Conservation (phyloP, 1,140 invertebrate genomes). For the Diachasmimorpha longicaudata region DNA sequence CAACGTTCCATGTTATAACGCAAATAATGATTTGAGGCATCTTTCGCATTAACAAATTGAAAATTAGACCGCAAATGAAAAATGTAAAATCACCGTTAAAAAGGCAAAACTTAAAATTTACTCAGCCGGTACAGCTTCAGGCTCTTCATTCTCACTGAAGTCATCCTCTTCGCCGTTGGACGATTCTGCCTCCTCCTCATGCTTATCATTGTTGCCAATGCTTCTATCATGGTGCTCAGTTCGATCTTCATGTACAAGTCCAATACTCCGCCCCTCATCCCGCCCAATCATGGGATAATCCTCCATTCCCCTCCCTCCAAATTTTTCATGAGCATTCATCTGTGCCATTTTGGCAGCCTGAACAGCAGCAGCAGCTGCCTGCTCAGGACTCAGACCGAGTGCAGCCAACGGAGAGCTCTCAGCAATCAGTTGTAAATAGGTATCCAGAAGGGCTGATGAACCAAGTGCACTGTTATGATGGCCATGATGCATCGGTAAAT, state of each 20-base stretch:
- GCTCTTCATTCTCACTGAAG: constrained; percentile 55
- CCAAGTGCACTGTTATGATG: constrained; percentile 63
- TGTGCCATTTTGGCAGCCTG: constrained; percentile 75
- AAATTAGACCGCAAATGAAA: neutral
- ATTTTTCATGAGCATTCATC: constrained; percentile 69
- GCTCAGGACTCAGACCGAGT: constrained; percentile 64
- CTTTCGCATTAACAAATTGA: neutral
- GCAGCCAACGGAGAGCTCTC: constrained; percentile 73
- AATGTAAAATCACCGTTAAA: neutral
- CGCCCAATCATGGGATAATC: constrained; percentile 55
- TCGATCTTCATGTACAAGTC: constrained; percentile 49
- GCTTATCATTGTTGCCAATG: constrained; percentile 14
- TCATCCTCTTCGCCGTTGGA: constrained; percentile 56
- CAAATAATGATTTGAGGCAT: neutral
- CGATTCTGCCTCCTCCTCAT: constrained; percentile 41
- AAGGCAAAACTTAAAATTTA: constrained; percentile 31
- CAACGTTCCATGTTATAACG: neutral
- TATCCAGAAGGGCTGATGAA: constrained; percentile 79
- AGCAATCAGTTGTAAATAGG: constrained; percentile 83
- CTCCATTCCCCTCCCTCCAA: constrained; percentile 43
- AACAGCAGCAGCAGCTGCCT: constrained; percentile 63
- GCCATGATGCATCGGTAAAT: constrained; percentile 46
- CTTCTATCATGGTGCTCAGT: constrained; percentile 38
- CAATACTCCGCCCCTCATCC: constrained; percentile 48
- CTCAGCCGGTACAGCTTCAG: constrained; percentile 51